A percentile compares a stretch with the other conserved stretches of the same genome.
phyloP scores from a whole-genome alignment of 30 jellyfish, hydroid and myxozoan species.

The Pseudorhiza aurosa region DNA sequence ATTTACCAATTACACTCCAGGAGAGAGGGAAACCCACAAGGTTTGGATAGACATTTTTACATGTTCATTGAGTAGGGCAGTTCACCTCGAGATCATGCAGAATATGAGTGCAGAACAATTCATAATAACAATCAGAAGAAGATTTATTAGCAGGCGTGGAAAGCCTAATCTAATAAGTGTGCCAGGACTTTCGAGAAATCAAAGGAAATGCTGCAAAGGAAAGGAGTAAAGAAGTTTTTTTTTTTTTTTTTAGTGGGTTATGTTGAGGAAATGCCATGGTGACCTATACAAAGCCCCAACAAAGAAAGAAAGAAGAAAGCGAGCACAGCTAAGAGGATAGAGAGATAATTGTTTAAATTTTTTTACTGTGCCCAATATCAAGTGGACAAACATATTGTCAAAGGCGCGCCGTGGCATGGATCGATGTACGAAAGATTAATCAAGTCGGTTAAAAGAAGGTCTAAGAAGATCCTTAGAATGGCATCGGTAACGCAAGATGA shows the following conservation, averaged over 20 bases:
- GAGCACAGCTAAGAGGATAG: too few relatives aligned
- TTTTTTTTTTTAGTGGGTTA: too few relatives aligned
- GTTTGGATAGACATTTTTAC: slow-evolving; percentile 29
- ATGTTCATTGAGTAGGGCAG: slow-evolving; percentile 28
- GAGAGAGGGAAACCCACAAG: slow-evolving; percentile 24
- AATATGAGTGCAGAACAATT: slow-evolving; percentile 21
- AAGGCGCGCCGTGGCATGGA: slow-evolving; percentile 47
- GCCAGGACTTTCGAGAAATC: slow-evolving; percentile 44
- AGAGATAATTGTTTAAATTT: too few relatives aligned
- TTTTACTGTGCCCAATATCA: too few relatives aligned
- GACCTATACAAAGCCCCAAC: too few relatives aligned
- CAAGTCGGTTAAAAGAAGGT: slow-evolving; percentile 22
- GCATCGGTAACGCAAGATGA: slow-evolving; percentile 18
- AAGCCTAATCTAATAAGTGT: slow-evolving; percentile 4
- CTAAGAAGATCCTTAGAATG: slow-evolving; percentile 8
- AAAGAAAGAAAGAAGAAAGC: too few relatives aligned
- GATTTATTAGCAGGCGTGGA: slow-evolving; percentile 41
- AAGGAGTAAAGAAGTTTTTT: slow-evolving; percentile 9
- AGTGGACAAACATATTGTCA: slow-evolving; percentile 5
- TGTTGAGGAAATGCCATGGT: too few relatives aligned
- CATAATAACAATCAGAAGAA: neutral
- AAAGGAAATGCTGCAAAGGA: neutral
- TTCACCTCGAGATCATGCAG: slow-evolving; percentile 37
- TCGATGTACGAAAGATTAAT: slow-evolving; percentile 4
- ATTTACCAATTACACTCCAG: slow-evolving; percentile 11